A percentile compares a stretch with the other conserved stretches of the same genome.
Evolutionary conservation across 2,113 vertebrate species (phyloP).

Genomic region (Gallinago media): DNA sequence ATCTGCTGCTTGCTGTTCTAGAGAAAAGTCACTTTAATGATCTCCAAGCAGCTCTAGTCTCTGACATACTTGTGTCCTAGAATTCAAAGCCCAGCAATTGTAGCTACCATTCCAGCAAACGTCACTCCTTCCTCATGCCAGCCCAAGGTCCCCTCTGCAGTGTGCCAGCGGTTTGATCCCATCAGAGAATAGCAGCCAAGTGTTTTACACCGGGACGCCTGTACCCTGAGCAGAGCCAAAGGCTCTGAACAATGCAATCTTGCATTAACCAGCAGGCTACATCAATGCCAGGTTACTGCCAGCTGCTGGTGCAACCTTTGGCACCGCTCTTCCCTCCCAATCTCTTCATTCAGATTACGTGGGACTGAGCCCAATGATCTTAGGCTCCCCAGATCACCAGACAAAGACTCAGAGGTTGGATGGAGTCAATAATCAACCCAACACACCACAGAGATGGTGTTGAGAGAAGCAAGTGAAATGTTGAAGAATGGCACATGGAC

Average conservation of each 20-base stretch:
- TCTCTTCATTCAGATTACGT: background rate
- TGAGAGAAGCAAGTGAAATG: background rate
- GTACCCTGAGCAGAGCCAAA: background rate
- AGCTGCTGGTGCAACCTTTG: background rate
- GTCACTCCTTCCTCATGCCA: background rate
- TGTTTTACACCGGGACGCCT: background rate
- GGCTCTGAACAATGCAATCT: background rate
- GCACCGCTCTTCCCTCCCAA: background rate
- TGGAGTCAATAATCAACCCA: background rate
- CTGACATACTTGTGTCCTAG: background rate
- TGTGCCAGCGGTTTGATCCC: background rate
- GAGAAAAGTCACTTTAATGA: background rate
- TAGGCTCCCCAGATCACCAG: background rate
- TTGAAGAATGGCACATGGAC: background rate
- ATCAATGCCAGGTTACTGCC: background rate
- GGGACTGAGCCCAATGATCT: background rate
- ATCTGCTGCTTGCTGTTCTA: background rate
- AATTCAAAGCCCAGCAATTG: background rate
- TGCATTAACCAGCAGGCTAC: background rate
- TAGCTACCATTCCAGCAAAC: background rate
- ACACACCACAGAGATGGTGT: fast-evolving
- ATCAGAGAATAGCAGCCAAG: background rate
- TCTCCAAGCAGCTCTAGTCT: background rate
- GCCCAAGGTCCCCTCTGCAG: background rate
- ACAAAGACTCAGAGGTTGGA: background rate